Conservation (phyloP, 2,888 invertebrate species). For the Papilio gigon region DNA sequence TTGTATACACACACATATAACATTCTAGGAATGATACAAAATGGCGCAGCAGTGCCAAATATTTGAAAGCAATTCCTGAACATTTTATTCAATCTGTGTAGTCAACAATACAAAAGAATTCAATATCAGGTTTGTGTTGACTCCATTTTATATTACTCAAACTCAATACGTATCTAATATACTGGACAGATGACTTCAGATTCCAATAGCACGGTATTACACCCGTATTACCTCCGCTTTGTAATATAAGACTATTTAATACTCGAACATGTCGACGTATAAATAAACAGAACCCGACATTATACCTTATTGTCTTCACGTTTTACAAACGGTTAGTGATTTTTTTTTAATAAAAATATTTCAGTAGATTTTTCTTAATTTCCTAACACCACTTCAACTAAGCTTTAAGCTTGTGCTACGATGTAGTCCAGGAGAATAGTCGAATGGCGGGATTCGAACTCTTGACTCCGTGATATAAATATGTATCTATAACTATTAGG, state of each 20-base stretch:
- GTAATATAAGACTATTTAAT: slow-evolving; percentile 14
- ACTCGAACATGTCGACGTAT: not conserved
- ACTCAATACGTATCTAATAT: slow-evolving; percentile 39
- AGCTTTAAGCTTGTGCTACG: no score
- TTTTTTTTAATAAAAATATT: no score
- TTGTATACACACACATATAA: not conserved
- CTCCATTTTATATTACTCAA: slow-evolving; percentile 38
- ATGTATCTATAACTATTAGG: no score
- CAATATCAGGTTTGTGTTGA: slow-evolving; percentile 38
- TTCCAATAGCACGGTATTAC: slow-evolving; percentile 30
- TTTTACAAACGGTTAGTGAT: no score
- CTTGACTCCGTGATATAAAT: no score
- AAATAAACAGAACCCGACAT: no score
- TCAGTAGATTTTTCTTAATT: no score
- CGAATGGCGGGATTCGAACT: no score
- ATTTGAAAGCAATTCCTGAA: slow-evolving; percentile 34
- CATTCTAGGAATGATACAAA: slow-evolving; percentile 16
- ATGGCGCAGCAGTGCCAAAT: slow-evolving; percentile 26
- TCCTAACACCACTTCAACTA: no score
- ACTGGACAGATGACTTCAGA: slow-evolving; percentile 33
- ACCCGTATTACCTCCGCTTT: not conserved
- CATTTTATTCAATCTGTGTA: slow-evolving; percentile 38
- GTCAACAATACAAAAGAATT: slow-evolving; percentile 36
- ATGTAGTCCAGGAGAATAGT: no score
- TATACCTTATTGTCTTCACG: no score